Evolutionary conservation across 2,888 invertebrate genomes (phyloP), one percentile per base, ranked within the genome.

Genomic region (Scaptomyza polygonia): DNA sequence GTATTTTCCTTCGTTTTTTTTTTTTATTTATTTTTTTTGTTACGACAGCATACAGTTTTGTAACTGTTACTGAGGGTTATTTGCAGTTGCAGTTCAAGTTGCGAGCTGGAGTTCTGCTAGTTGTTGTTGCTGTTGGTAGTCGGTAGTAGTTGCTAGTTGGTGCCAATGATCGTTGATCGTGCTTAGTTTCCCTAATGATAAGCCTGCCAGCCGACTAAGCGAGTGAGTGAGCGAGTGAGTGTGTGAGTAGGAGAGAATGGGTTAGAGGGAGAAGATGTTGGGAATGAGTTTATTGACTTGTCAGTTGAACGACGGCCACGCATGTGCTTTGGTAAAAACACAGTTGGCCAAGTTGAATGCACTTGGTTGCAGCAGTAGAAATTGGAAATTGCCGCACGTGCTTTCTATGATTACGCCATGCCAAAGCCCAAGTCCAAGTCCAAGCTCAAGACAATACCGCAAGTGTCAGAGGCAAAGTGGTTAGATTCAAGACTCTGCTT

Each of bases 21-120:
- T 30, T 47, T 18, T 16, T 30, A n/a, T 25, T 25, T 5, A n/a
- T 27, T 12, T n/a, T 32, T 14, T 45, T 54, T 57, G 68, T 75
- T 72, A 74, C 77, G 75, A 74, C 72, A 72, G 77, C 87, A 70
- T 77, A 87, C 87, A 79, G 87, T 87, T 87, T 88, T 88, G 81
- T 87, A 87, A 87, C 87, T 87, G 87, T 87, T 85, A 77, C 80
- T 88, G 85, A 87, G 87, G 87, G 87, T 78, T 88, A 88, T 76
- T 77, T 65, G 81, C 85, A 84, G 73, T 75, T 56, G 30, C 62
- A 69, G 54, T 34, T 55, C 18, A 9, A 36, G 36, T 29, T 39
- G 18, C 27, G 49, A 49, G 57, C 55, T 54, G 21, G 29, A 51
- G 67, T 47, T 72, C 77, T 29, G 14, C 14, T 14, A 14, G 18